Base-by-base conservation (phyloP, 2,888 invertebrate genomes). In the Drosophila prostipennis region DNA sequence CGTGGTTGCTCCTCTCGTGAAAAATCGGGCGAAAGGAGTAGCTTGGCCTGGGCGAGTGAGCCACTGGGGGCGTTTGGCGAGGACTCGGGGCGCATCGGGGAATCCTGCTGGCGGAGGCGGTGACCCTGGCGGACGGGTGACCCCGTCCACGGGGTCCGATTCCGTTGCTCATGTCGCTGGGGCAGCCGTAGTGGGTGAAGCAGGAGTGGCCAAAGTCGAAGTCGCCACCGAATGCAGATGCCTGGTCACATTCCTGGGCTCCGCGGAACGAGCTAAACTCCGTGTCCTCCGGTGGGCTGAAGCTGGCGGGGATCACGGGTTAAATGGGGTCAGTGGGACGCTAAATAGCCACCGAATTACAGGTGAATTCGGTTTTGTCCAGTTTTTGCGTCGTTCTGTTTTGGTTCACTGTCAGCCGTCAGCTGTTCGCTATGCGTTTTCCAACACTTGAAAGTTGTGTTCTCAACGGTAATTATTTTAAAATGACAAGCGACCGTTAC, bases 1-100 rank as follows among this genome's bases (percentile, higher is more conserved):
- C 95, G 2, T 43, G 13, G 1, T 1, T 57, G 19, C 52, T 46
- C 6, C 96, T 95, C 89, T 94, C 93, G 89, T 96, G 95, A 92
- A 96, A 96, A 54, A 96, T 91, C 3, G 95, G 93, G 81, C 92
- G 73, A 60, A 91, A 90, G 1, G 86, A 76, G 8, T 80, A 76
- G 58, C 80, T 89, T 16, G 85, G 78, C 14, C 37, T 40, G 4
- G 87, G 79, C 0, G 90, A 82, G 26, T 75, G 80, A 40, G 71
- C 64, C 26, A 71, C 34, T 19, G 52, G 19, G 19, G 52, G 19
- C 23, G 19, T 36, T 19, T 65, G 76, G 1, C 88, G 87, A 0
- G 77, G 70, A 5, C 61, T 57, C 2, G 70, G 56, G 3, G 69
- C 68, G 10, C 65, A 68, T 1, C 82, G 67, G 2, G 82, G 86